Conservation (phyloP, 2,113 vertebrate genomes). For the Rhinopomastus cyanomelas region DNA sequence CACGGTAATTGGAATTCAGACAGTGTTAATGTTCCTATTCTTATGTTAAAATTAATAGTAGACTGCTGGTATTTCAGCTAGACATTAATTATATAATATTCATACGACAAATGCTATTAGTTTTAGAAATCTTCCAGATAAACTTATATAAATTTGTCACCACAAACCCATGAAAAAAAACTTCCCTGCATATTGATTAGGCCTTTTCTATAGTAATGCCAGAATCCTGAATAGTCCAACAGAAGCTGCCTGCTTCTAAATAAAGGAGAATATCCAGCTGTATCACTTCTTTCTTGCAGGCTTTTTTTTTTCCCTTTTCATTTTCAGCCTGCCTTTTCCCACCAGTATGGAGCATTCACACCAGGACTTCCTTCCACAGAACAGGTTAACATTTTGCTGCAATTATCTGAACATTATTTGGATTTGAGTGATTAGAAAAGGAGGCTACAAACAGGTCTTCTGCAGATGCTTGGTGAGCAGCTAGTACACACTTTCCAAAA, state of each 20-base stretch:
- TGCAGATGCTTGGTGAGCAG: background rate
- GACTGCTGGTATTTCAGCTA: slow-evolving; percentile 56
- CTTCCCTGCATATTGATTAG: slow-evolving; percentile 32
- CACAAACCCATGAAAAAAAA: slow-evolving; percentile 52
- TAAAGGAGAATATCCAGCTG: slow-evolving; percentile 16
- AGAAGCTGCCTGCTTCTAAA: slow-evolving; percentile 18
- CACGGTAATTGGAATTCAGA: slow-evolving; percentile 53
- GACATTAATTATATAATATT: slow-evolving; percentile 65
- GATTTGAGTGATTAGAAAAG: background rate
- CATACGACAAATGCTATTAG: slow-evolving; percentile 57
- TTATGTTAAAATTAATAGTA: slow-evolving; percentile 66
- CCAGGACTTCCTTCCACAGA: background rate
- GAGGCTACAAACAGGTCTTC: background rate
- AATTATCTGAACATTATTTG: background rate
- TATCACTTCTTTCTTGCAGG: background rate
- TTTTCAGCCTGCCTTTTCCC: background rate
- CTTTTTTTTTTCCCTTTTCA: background rate
- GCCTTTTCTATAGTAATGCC: slow-evolving; percentile 18
- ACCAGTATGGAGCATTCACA: background rate
- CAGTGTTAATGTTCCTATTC: slow-evolving; percentile 49
- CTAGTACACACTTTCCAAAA: background rate
- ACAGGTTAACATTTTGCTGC: slow-evolving; percentile 31
- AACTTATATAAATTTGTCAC: slow-evolving; percentile 69
- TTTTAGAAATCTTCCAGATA: slow-evolving; percentile 64
- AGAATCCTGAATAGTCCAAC: slow-evolving; percentile 15